These are phyloP conservation scores for Octopus sinensis DNA, from an alignment of 1,140 invertebrate genomes.

Conservation along the genomic window DNA sequence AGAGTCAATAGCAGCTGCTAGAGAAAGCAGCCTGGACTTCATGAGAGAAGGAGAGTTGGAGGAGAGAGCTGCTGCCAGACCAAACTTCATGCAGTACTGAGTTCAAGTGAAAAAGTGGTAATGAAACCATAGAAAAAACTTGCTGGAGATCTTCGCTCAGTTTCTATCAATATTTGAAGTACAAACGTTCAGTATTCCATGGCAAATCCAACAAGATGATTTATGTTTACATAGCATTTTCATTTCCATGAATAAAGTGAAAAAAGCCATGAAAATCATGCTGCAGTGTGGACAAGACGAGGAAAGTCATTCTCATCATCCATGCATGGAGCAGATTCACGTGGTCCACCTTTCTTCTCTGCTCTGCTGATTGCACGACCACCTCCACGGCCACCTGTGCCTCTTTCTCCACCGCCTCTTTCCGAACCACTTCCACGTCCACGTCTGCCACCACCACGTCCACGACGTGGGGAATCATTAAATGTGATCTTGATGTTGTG, in stretches of 20 bases:
- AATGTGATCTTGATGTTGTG: constrained; percentile 51
- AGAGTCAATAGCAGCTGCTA: not conserved
- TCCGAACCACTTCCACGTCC: constrained; percentile 34
- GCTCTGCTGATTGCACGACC: constrained; percentile 28
- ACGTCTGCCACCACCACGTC: constrained; percentile 38
- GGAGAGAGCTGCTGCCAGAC: constrained; percentile 10
- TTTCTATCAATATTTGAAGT: not conserved
- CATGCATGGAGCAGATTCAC: constrained; percentile 80
- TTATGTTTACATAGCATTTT: not conserved
- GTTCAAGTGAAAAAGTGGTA: constrained; percentile 14
- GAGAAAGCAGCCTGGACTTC: too few relatives aligned
- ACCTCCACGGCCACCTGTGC: constrained; percentile 20
- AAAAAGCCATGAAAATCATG: constrained; percentile 23
- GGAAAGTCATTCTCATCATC: constrained; percentile 94
- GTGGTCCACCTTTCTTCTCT: constrained; percentile 29
- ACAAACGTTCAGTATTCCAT: constrained; percentile 7
- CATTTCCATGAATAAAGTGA: not conserved
- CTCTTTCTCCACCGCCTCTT: constrained; percentile 28
- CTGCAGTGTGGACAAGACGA: constrained; percentile 55
- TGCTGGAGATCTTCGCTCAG: constrained; percentile 9
- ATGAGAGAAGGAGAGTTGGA: not conserved
- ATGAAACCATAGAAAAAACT: constrained; percentile 13
- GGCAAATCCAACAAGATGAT: constrained; percentile 5
- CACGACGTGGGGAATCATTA: constrained; percentile 41
- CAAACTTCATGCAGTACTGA: constrained; percentile 17